Conservation (phyloP, 2,797 vertebrate genomes). For the Eptatretus atami region DNA sequence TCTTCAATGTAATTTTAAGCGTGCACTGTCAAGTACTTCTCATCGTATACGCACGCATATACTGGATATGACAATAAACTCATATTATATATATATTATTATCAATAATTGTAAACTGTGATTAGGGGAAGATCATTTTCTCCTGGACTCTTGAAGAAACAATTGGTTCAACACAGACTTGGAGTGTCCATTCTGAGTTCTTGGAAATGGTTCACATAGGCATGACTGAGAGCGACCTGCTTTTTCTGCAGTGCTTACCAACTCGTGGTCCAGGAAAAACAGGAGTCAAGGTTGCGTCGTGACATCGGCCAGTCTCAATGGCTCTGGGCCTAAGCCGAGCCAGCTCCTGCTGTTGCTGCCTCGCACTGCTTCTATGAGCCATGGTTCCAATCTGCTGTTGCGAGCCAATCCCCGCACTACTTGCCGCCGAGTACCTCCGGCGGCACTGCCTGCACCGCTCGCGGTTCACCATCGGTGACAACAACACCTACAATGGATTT, state of each 20-base stretch:
- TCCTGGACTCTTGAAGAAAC: too few species aligned
- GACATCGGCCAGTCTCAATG: neutral
- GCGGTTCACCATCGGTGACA: constrained; percentile 75
- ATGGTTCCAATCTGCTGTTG: constrained; percentile 54
- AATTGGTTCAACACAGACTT: too few species aligned
- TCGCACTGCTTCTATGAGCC: constrained; percentile 40
- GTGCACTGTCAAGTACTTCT: too few species aligned
- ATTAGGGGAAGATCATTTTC: too few species aligned
- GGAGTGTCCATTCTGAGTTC: too few species aligned
- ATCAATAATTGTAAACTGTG: too few species aligned
- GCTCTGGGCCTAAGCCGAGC: neutral
- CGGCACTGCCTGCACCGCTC: constrained; percentile 44
- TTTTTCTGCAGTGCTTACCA: constrained; percentile 37
- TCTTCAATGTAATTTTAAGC: too few species aligned
- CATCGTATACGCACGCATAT: too few species aligned
- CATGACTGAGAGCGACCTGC: too few species aligned
- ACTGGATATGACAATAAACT: too few species aligned
- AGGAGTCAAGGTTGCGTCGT: constrained; percentile 15
- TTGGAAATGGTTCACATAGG: too few species aligned
- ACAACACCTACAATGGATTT: constrained; percentile 79
- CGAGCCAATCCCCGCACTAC: constrained; percentile 46
- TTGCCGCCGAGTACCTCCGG: constrained; percentile 55
- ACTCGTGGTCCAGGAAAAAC: constrained; percentile 73
- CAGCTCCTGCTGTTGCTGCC: constrained; percentile 23
- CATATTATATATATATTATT: neutral